Evolutionary conservation across 2,888 invertebrate genomes (phyloP), one percentile per base, ranked within the genome.

Genomic region (Drosophila antonietae): DNA sequence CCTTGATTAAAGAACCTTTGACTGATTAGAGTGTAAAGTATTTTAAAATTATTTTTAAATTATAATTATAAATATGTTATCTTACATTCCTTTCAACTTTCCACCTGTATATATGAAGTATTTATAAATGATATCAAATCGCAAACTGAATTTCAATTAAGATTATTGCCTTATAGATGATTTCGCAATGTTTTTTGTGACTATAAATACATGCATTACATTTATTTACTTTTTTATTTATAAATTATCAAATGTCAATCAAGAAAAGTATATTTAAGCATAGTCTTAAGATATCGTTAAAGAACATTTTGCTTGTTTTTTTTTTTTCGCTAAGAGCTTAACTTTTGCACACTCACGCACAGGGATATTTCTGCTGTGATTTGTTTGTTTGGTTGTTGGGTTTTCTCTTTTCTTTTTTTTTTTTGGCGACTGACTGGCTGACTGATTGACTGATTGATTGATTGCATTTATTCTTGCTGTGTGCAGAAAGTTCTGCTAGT

Each of bases 401-500:
- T 41, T 39, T 39, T 39, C 3, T 15, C 7, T 14, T 46, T 46
- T 46, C 1, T 20, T 15, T 47, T 12, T 51, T 3, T 41, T 53
- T 68, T 73, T 78, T 62, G 56, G 59, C 49, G 73, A 64, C 43
- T 73, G 71, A 56, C 66, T 76, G 74, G 71, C 43, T 75, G 81
- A 65, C 59, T 72, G 83, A 71, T 56, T 84, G 88, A 14, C 15
- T 37, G 86, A 72, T 60, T 78, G 75, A 68, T 72, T 71, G 71
- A 44, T 44, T 57, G 57, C 49, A 57, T 56, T 31, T 43, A 43
- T 67, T 65, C 61, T 69, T 68, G 65, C 79, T 74, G 80, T 61
- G 68, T 59, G 67, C 73, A 82, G 68, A 80, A 73, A 78, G 64
- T 78, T 83, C 68, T 63, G 83, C 75, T 68, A 70, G 57, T 85